Base-by-base conservation (phyloP, 2,113 vertebrate genomes). In the Martes martes region DNA sequence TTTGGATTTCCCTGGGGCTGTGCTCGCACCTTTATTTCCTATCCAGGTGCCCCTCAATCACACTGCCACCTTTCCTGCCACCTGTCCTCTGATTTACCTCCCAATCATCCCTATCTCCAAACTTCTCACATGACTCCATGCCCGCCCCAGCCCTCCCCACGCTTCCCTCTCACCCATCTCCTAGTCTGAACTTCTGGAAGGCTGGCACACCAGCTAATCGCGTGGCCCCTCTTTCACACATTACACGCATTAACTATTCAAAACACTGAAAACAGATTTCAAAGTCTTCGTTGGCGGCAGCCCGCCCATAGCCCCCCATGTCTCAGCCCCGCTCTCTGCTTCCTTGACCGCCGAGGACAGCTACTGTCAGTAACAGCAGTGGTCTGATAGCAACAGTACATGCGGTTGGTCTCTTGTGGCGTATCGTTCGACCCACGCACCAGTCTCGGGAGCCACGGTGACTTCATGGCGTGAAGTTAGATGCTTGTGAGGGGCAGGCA, bases 11-110 rank as follows among this genome's bases (percentile, higher is more conserved):
- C n/a, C 84, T 78, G 24, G 23, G 36, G 7, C 15, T 71, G 79
- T 82, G 42, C 13, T 61, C 31, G 23, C 6, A 21, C 26, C 9
- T 61, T 89, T 59, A 79, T 33, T 61, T 71, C 18, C 14, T 2
- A n/a, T 1, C 18, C 6, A 16, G 0, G 0, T 10, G 3, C 33
- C 63, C 18, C 39, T 47, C 18, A 36, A 16, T 42, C 33, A 23
- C 1, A 6, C 21, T 33, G 36, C 10, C 31, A 19, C 6, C 33
- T 36, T 36, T 73, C 16, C 19, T 33, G 36, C 10, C n/a, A 19
- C 10, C 36, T 36, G 36, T 73, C 13, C 67, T 69, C 24, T 6
- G 9, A n/a, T 11, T 7, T 6, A 7, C 4, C 6, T 55, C 24
- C 63, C 28, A 59, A 21, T 4, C 47, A 73, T 5, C 18, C 16